A percentile compares a stretch with the other conserved stretches of the same genome.
These are phyloP conservation scores for Micropoecilia bifurca DNA, from an alignment of 2,797 vertebrate species.

Conservation along the genomic window DNA sequence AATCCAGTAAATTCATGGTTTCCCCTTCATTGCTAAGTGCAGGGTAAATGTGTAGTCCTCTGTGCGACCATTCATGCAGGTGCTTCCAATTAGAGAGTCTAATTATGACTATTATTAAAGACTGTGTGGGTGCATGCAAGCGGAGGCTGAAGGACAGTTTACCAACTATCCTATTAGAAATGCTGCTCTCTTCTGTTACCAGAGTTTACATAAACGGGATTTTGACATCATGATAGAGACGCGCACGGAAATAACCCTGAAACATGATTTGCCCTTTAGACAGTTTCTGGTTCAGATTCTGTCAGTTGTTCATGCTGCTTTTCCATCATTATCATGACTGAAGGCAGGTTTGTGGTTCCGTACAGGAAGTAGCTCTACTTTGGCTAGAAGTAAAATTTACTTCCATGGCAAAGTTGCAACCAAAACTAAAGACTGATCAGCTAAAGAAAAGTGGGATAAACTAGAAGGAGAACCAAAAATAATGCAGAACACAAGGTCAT, in stretches of 20 bases:
- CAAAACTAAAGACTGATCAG: not conserved
- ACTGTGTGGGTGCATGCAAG: not conserved
- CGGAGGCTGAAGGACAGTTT: not conserved
- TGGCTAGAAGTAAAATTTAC: not conserved
- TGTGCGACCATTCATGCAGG: not conserved
- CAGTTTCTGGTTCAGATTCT: not conserved
- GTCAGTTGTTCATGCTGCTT: not conserved
- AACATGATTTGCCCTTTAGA: not conserved
- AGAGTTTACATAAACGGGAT: not conserved
- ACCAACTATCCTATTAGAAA: not conserved
- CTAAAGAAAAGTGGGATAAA: not conserved
- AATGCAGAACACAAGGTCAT: not conserved
- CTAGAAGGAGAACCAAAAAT: not conserved
- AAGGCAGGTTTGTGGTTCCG: not conserved
- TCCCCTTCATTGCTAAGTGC: not conserved
- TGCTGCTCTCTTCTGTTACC: not conserved
- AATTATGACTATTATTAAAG: not conserved
- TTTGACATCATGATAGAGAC: not conserved
- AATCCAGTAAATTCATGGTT: not conserved
- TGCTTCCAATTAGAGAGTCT: not conserved
- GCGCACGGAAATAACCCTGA: not conserved
- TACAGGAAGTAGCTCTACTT: not conserved
- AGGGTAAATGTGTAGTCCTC: not conserved
- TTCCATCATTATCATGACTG: not conserved
- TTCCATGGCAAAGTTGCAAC: not conserved